phyloP scores from a whole-genome alignment of 2,888 invertebrate species.

The Agrotis puta region DNA sequence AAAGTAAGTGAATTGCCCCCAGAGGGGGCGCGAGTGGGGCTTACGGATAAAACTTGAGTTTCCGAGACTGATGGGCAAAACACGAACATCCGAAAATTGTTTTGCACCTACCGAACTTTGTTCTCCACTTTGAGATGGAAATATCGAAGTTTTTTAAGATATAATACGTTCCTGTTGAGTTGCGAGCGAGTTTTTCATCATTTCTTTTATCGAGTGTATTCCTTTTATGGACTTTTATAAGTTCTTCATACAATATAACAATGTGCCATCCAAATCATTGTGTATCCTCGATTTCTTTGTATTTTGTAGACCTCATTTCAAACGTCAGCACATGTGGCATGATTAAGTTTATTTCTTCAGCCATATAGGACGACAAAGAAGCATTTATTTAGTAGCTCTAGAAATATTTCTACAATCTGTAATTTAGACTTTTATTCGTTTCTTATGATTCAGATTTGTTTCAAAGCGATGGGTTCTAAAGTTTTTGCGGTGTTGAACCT shows the following conservation, averaged over 20 bases:
- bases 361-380: not conserved
- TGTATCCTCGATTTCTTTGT: not conserved
- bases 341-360: too few species aligned
- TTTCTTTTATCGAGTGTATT: conserved; percentile 46
- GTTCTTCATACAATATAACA: conserved; percentile 16
- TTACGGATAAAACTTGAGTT: conserved; percentile 60
- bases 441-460: not conserved
- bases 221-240: conserved; percentile 17
- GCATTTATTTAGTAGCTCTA: not conserved
- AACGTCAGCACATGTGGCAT: not conserved
- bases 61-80: conserved; percentile 62
- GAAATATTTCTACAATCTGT: not conserved
- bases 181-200: conserved; percentile 47
- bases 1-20: conserved; percentile 62
- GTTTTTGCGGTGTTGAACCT: too few species aligned
- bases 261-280: conserved; percentile 5
- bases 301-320: not conserved
- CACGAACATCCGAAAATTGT: conserved; percentile 66
- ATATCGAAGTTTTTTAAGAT: conserved; percentile 59
- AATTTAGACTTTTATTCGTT: not conserved
- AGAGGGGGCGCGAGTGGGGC: not conserved
- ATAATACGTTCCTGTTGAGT: conserved; percentile 44
- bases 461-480: too few species aligned
- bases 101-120: conserved; percentile 64
- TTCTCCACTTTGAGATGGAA: conserved; percentile 60